Conservation (phyloP, 2,888 invertebrate genomes). For the Heliconius ethilla region DNA sequence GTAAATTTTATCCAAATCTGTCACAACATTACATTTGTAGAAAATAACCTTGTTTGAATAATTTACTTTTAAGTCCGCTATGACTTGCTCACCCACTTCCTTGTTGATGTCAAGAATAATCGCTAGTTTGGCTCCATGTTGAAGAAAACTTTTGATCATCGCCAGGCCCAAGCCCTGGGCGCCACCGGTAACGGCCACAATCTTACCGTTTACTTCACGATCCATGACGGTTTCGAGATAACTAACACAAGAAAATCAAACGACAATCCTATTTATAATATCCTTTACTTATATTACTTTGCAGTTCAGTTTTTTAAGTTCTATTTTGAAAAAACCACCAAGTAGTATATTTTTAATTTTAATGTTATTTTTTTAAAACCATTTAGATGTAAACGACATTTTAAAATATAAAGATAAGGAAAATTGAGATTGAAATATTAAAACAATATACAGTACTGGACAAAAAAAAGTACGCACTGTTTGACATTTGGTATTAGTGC, state of each 20-base stretch:
- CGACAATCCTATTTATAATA: constrained; percentile 2
- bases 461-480: too few species aligned
- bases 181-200: constrained; percentile 44
- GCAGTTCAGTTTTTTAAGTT: neutral
- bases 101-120: constrained; percentile 46
- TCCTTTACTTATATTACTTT: neutral
- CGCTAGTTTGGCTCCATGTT: constrained; percentile 44
- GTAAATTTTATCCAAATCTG: constrained; percentile 64
- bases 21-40: constrained; percentile 72
- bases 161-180: constrained; percentile 45
- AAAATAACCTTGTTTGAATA: constrained; percentile 70
- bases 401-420: neutral
- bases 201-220: constrained; percentile 42
- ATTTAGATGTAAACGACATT: neutral
- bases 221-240: constrained; percentile 37
- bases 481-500: too few species aligned
- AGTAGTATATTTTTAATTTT: neutral
- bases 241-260: neutral
- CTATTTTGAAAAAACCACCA: neutral
- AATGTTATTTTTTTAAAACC: neutral
- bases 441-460: too few species aligned
- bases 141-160: constrained; percentile 45
- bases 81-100: constrained; percentile 37
- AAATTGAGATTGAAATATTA: too few species aligned
- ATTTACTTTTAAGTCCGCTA: constrained; percentile 51